These are phyloP conservation scores for Tryphoninae sp. DNA, from an alignment of 2,888 invertebrate species.

Conservation along the genomic window DNA sequence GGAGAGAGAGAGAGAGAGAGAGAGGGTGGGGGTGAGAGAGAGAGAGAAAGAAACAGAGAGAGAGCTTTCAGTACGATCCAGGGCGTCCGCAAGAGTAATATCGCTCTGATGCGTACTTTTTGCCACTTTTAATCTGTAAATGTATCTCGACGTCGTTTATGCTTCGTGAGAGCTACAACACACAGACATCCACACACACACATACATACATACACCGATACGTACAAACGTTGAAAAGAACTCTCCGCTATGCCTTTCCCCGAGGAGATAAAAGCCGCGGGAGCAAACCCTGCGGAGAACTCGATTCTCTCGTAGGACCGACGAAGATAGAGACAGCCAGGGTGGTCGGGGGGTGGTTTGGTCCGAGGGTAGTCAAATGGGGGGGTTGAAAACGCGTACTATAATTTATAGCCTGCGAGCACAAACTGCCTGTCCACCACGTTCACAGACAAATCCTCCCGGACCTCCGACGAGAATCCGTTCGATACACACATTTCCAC, in stretches of 20 bases:
- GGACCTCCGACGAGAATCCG: background rate
- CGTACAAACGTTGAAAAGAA: constrained; percentile 24
- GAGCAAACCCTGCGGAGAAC: constrained; percentile 41
- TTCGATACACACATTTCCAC: background rate
- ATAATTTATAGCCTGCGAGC: constrained; percentile 51
- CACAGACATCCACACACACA: no score
- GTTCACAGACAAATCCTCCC: constrained; percentile 4
- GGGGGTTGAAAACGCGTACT: constrained; percentile 23
- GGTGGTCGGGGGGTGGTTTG: constrained; percentile 13
- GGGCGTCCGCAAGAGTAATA: constrained; percentile 58
- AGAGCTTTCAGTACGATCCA: constrained; percentile 43
- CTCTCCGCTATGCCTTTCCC: constrained; percentile 6
- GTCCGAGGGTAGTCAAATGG: background rate
- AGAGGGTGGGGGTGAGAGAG: background rate
- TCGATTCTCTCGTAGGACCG: constrained; percentile 50
- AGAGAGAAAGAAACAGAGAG: constrained; percentile 10
- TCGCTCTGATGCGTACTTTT: constrained; percentile 68
- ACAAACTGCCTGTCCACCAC: constrained; percentile 23
- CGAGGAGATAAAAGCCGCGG: constrained; percentile 41
- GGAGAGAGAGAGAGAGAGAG: no score
- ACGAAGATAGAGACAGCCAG: background rate
- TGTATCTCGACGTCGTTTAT: constrained; percentile 66
- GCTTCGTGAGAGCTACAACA: constrained; percentile 10
- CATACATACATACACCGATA: no score
- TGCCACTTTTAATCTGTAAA: constrained; percentile 76